Evolutionary conservation across 2,113 vertebrate species (phyloP), one percentile per base, ranked within the genome.

Genomic region (Odocoileus hemionus): DNA sequence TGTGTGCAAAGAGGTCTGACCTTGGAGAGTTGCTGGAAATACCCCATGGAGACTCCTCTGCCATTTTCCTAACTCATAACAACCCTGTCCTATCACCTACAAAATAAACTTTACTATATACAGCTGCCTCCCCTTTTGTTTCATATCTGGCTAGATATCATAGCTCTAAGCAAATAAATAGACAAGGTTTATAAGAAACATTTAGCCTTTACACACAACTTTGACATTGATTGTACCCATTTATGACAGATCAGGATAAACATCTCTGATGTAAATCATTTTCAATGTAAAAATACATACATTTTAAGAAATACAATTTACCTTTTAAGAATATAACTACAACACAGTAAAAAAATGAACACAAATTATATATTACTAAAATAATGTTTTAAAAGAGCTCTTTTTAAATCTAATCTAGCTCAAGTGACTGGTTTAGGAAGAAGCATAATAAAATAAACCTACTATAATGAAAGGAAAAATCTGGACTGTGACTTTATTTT

Each of bases 401-500:
- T 96, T 43, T 97, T 98, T 83, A 98, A 86, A 64, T 89, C 94
- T 96, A 86, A 96, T 87, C 86, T 86, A 98, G 88, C 43, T 98
- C 70, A 16, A 83, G 96, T 89, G 28, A 10, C 79, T 85, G 80
- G 61, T 96, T 98, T 98, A 98, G 89, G 94, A 98, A 98, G 97
- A 98, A 98, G 74, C 70, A 96, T 95, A 97, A 86, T 96, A 95
- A 70, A 86, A 97, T 93, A 97, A 89, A 30, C 19, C 88, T 95
- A 84, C 92, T 95, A 43, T 86, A 84, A 70, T 60, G 70, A 98
- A 98, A 98, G 61, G 96, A 98, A 98, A 97, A 1, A 97, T 97
- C 95, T 98, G 98, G 99, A 99, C 99, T 99, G 99, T 99, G 99
- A 99, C 96, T 99, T 99, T 99, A 99, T 99, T 99, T 99, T 98